These are phyloP conservation scores for Coelogynopora nodosa DNA, from an alignment of 2,888 invertebrate genomes.

Conservation along the genomic window DNA sequence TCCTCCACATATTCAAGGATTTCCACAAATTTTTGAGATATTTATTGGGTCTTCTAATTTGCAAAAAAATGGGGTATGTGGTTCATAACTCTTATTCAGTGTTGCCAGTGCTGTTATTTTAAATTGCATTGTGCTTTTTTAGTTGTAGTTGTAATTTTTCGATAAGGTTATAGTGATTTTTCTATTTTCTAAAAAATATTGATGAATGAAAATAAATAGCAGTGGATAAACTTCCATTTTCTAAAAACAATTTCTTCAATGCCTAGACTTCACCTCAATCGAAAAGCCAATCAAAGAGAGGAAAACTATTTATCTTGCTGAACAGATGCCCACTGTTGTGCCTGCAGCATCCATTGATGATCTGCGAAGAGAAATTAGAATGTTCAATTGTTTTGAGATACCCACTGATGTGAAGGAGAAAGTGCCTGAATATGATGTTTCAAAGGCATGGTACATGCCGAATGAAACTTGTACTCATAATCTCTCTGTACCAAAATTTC, in stretches of 20 bases:
- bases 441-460: background rate
- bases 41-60: too few relatives aligned
- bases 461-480: background rate
- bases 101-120: too few relatives aligned
- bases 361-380: background rate
- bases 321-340: slow-evolving; percentile 16
- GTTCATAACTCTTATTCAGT: too few relatives aligned
- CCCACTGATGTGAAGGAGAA: slow-evolving; percentile 6
- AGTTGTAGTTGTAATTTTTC: too few relatives aligned
- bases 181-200: background rate
- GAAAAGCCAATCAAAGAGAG: slow-evolving; percentile 12
- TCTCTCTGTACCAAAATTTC: background rate
- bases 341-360: slow-evolving; percentile 26
- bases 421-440: background rate
- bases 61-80: too few relatives aligned
- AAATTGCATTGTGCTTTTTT: too few relatives aligned
- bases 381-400: slow-evolving; percentile 19
- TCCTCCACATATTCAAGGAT: too few relatives aligned
- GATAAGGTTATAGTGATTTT: background rate
- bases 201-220: background rate
- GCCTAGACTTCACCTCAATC: background rate
- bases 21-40: too few relatives aligned
- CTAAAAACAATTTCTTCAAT: background rate
- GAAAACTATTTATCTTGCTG: slow-evolving; percentile 6
- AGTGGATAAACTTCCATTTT: background rate